Conservation (phyloP, 2,113 vertebrate species). For the Megaptera novaeangliae region DNA sequence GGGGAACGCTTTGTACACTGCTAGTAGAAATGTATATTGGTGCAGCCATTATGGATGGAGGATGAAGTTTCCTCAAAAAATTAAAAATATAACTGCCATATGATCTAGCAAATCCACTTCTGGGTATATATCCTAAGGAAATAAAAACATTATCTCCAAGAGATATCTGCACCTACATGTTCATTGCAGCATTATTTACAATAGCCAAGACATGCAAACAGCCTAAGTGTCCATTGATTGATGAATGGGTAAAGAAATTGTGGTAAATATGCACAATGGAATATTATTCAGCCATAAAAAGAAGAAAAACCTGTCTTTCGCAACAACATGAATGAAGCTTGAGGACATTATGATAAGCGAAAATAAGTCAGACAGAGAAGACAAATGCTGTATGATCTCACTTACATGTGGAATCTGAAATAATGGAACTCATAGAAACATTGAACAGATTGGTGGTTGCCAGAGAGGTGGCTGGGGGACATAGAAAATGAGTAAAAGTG, state of each 20-base stretch:
- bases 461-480: neutral
- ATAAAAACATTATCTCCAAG: neutral
- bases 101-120: neutral
- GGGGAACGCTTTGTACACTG: fast-evolving
- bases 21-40: neutral
- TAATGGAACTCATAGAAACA: neutral
- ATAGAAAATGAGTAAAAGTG: neutral
- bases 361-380: neutral
- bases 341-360: neutral
- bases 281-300: neutral
- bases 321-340: neutral
- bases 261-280: neutral
- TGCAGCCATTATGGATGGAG: neutral
- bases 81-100: neutral
- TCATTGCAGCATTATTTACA: neutral
- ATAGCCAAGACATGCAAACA: neutral
- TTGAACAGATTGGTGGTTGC: neutral
- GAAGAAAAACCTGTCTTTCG: neutral
- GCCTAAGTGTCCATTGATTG: neutral
- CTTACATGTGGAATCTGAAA: neutral
- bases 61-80: neutral
- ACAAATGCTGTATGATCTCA: neutral
- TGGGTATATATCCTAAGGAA: neutral
- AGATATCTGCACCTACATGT: neutral
- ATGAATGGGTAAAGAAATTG: neutral